Percentiles rank a stretch among this genome's conserved stretches.
Evolutionary conservation across 2,888 invertebrate species (phyloP).

Genomic region (Harpagoxenus sublaevis): DNA sequence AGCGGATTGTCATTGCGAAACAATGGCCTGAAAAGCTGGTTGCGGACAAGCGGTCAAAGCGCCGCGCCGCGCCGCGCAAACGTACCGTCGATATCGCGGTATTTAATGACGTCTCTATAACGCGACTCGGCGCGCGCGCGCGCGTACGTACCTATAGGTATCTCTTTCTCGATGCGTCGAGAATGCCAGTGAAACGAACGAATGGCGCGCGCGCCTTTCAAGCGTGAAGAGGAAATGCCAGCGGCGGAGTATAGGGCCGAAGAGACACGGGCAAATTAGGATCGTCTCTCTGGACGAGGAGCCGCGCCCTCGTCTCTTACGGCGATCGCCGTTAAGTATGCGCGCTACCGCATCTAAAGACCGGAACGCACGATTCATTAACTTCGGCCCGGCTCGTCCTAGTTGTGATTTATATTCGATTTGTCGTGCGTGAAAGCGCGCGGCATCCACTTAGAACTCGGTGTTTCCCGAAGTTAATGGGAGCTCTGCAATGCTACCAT

Average conservation of each 20-base stretch:
- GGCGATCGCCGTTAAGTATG: constrained; percentile 64
- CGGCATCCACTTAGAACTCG: neutral
- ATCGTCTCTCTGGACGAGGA: constrained; percentile 61
- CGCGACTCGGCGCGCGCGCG: neutral
- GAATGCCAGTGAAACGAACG: neutral
- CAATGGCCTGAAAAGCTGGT: constrained; percentile 31
- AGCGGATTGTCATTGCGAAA: constrained; percentile 39
- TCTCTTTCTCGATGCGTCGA: neutral
- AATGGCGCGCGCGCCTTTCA: constrained; percentile 32
- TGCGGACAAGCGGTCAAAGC: constrained; percentile 28
- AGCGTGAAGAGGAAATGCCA: constrained; percentile 72
- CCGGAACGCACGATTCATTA: constrained; percentile 85
- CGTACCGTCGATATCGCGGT: constrained; percentile 20
- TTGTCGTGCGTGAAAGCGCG: neutral
- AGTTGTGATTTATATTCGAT: constrained; percentile 63
- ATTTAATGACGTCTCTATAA: constrained; percentile 42
- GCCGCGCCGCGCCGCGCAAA: constrained; percentile 11
- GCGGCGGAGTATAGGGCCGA: constrained; percentile 40
- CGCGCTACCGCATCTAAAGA: constrained; percentile 82
- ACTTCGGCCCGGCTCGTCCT: constrained; percentile 76
- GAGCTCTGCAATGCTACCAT: neutral
- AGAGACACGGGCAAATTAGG: constrained; percentile 65
- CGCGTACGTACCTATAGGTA: neutral
- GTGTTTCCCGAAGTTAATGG: neutral
- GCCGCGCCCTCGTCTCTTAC: constrained; percentile 69